phyloP scores from a whole-genome alignment of 2,888 invertebrate species.

The Oxycera nigricornis region DNA sequence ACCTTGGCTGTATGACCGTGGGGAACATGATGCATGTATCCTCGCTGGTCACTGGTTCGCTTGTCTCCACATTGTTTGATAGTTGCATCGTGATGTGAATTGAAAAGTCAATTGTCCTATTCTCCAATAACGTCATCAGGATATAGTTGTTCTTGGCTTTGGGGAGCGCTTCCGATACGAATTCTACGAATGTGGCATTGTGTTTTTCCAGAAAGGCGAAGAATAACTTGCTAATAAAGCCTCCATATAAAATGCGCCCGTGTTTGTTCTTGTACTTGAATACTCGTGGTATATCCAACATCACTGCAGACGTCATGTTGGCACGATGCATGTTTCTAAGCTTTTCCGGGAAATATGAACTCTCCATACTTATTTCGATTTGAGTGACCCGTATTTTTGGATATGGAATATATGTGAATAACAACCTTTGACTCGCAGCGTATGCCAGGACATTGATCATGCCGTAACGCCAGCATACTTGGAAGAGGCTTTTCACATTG shows the following conservation, averaged over 20 bases:
- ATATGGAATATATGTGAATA: neutral
- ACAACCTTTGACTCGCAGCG: too few relatives aligned
- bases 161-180: neutral
- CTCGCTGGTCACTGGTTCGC: neutral
- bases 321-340: neutral
- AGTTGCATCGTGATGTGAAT: neutral
- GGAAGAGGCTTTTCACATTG: neutral
- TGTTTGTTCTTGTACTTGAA: neutral
- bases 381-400: neutral
- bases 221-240: neutral
- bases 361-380: too few relatives aligned
- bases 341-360: neutral
- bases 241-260: neutral
- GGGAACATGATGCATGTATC: neutral
- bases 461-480: neutral
- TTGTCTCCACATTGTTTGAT: neutral
- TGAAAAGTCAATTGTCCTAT: neutral
- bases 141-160: neutral
- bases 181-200: conserved; percentile 4
- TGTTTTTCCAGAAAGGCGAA: neutral
- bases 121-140: neutral
- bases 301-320: neutral
- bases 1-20: neutral
- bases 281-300: neutral
- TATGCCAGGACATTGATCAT: neutral